Percentiles rank a stretch among this genome's conserved stretches.
Evolutionary conservation across 1,140 invertebrate species (phyloP).

Genomic region (Rhagoletis pomonella): DNA sequence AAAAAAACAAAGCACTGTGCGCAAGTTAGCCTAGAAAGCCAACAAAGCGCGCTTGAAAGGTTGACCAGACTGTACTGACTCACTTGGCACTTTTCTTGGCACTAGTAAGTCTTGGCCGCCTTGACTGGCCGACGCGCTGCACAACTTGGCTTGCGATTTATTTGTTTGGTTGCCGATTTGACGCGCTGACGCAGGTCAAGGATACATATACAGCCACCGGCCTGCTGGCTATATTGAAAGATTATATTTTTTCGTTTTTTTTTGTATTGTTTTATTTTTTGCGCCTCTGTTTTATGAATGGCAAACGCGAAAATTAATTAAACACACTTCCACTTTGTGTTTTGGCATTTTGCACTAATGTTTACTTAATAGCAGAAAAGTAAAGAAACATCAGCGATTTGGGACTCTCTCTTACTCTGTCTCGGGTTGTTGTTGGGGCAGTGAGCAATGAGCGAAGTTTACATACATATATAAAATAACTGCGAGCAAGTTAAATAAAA

Average conservation of each 20-base stretch:
- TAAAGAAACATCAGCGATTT: background rate
- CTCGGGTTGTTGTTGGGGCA: too few relatives aligned
- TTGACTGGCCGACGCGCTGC: background rate
- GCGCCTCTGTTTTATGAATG: too few relatives aligned
- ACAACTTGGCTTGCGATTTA: background rate
- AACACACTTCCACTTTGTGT: constrained; percentile 35
- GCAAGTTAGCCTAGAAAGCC: background rate
- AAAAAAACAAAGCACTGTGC: background rate
- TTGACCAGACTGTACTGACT: background rate
- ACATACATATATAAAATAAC: background rate
- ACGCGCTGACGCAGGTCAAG: constrained; percentile 32
- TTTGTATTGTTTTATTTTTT: background rate
- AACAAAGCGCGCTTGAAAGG: background rate
- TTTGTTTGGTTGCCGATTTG: constrained; percentile 17
- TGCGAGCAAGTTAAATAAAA: background rate
- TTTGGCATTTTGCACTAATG: constrained; percentile 37
- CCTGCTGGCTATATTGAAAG: background rate
- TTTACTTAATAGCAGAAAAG: constrained; percentile 16
- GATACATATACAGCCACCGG: background rate
- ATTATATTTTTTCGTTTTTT: background rate
- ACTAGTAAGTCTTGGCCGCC: background rate
- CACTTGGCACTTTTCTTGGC: background rate
- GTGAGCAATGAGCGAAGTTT: too few relatives aligned
- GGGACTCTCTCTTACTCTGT: background rate
- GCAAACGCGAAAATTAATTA: constrained; percentile 34